phyloP scores from a whole-genome alignment of 2,797 vertebrate species.

The Ptychadena robeensis region DNA sequence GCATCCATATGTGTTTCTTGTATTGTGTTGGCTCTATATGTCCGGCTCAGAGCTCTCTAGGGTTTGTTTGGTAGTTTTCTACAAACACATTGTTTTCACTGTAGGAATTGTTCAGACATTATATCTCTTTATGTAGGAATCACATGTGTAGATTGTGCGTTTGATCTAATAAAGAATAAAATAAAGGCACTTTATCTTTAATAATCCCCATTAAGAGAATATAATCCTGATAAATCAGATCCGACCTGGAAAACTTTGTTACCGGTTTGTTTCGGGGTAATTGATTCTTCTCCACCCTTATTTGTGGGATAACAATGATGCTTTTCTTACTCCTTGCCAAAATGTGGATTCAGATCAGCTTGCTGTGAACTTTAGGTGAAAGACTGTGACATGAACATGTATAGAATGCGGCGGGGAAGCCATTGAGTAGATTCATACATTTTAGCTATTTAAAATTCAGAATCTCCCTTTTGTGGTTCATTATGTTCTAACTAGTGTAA shows the following conservation, averaged over 20 bases:
- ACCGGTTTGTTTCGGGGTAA: not conserved
- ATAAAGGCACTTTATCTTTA: not conserved
- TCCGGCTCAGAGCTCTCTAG: too few species aligned
- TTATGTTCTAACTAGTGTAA: too few species aligned
- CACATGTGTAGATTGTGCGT: too few species aligned
- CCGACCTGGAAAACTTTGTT: not conserved
- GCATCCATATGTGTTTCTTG: too few species aligned
- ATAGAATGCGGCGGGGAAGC: too few species aligned
- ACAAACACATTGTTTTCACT: not conserved
- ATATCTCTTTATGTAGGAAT: not conserved
- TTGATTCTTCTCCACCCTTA: conserved; percentile 16
- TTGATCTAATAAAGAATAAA: too few species aligned
- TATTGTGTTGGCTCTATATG: too few species aligned
- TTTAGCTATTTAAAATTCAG: not conserved
- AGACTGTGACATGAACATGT: not conserved
- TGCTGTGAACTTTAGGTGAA: not conserved
- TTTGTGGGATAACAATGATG: conserved; percentile 17
- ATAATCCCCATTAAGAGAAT: not conserved
- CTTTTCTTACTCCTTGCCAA: not conserved
- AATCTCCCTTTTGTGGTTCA: not conserved
- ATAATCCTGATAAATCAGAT: not conserved
- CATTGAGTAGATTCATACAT: too few species aligned
- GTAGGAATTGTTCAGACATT: not conserved
- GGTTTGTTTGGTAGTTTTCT: too few species aligned
- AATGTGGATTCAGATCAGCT: not conserved